Conservation (phyloP, 1,140 invertebrate genomes). For the Ceratosolen solmsi region DNA sequence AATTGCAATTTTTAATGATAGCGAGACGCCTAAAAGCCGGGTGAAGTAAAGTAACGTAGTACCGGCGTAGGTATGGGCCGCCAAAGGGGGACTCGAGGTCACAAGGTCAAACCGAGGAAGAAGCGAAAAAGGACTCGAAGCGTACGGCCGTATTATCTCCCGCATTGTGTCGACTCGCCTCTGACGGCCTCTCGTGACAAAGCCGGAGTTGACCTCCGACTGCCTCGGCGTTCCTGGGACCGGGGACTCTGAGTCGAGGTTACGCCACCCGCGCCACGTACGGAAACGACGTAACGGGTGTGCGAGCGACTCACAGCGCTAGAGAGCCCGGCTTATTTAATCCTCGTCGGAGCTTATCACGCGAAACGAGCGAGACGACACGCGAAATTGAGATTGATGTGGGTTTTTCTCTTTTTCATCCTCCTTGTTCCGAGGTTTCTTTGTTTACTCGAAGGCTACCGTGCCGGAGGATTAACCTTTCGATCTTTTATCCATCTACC, state of each 20-base stretch:
- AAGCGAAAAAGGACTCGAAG: background rate
- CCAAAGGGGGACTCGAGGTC: no score
- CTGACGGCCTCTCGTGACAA: background rate
- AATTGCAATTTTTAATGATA: no score
- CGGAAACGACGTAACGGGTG: background rate
- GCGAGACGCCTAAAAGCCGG: no score
- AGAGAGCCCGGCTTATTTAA: no score
- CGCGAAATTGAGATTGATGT: slow-evolving; percentile 21
- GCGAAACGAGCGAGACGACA: background rate
- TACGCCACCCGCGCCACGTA: background rate
- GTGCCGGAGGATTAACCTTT: background rate
- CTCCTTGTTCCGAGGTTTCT: background rate
- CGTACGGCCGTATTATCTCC: background rate
- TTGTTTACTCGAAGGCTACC: no score
- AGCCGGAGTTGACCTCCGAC: background rate
- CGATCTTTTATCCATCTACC: no score
- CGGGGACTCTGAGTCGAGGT: no score
- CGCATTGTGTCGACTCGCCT: background rate
- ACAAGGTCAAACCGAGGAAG: no score
- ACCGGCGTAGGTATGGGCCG: no score
- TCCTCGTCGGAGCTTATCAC: background rate
- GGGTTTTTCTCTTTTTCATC: background rate
- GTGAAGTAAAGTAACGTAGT: no score
- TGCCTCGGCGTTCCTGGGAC: background rate
- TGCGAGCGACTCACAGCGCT: no score